These are phyloP conservation scores for Mantis religiosa DNA, from an alignment of 2,888 invertebrate species.

Conservation along the genomic window DNA sequence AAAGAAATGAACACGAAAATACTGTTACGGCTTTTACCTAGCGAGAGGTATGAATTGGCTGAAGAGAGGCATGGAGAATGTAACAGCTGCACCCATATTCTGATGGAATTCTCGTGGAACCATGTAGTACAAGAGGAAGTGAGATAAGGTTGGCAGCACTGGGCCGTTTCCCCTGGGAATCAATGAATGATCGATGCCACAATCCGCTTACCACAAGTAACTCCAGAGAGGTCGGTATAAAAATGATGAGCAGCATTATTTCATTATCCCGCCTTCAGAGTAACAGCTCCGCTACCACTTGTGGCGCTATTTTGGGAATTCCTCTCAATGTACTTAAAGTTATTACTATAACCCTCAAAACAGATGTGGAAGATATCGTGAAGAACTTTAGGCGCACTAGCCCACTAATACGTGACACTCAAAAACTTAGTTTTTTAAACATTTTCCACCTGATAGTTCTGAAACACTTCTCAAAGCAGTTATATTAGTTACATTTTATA, in stretches of 20 bases:
- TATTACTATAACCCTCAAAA: too few species aligned
- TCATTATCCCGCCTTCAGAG: neutral
- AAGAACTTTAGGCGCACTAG: too few species aligned
- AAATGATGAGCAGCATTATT: neutral
- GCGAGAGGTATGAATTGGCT: too few species aligned
- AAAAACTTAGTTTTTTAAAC: too few species aligned
- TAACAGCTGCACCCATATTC: neutral
- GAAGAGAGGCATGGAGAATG: neutral
- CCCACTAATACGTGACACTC: too few species aligned
- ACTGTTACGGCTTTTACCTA: too few species aligned
- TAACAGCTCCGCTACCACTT: neutral
- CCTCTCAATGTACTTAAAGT: too few species aligned
- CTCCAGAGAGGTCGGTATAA: neutral
- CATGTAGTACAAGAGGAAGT: neutral
- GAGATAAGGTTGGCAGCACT: neutral
- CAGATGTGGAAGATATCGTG: too few species aligned
- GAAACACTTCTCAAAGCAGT: too few species aligned
- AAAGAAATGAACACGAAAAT: too few species aligned
- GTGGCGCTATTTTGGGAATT: neutral
- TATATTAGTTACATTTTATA: too few species aligned
- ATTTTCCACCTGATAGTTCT: too few species aligned
- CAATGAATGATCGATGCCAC: neutral
- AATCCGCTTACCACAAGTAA: neutral
- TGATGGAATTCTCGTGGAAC: neutral
- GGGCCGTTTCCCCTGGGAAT: neutral